Conservation (phyloP, 2,888 invertebrate species). For the Sepioteuthis lessoniana region DNA sequence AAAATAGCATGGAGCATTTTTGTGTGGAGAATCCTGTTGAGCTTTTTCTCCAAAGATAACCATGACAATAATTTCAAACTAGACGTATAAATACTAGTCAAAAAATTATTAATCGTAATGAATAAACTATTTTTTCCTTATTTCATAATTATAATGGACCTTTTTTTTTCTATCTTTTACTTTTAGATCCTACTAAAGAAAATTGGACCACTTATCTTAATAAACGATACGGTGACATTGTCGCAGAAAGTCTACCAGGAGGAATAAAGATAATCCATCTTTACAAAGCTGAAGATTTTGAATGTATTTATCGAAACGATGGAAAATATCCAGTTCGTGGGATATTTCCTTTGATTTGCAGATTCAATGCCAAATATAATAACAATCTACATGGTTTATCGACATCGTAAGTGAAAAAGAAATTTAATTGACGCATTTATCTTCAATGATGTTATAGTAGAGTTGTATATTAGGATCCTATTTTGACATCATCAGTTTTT, state of each 20-base stretch:
- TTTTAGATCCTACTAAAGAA: background rate
- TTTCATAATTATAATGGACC: too few species aligned
- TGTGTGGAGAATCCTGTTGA: too few species aligned
- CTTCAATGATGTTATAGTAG: too few species aligned
- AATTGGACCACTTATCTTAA: background rate
- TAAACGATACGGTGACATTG: background rate
- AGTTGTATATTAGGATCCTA: too few species aligned
- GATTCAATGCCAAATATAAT: conserved; percentile 15
- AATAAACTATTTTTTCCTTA: background rate
- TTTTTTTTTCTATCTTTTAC: background rate
- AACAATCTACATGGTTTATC: background rate
- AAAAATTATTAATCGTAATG: too few species aligned
- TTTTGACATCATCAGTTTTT: too few species aligned
- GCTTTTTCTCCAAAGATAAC: too few species aligned
- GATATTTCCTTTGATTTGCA: conserved; percentile 34
- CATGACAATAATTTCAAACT: too few species aligned
- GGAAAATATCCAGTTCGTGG: conserved; percentile 18
- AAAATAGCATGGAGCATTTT: too few species aligned
- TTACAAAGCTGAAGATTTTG: conserved; percentile 25
- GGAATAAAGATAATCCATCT: background rate
- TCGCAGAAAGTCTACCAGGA: background rate
- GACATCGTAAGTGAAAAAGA: conserved; percentile 24
- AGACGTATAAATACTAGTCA: too few species aligned
- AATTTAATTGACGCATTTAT: too few species aligned
- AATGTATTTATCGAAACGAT: conserved; percentile 6